phyloP scores from a whole-genome alignment of 2,888 invertebrate genomes.

The Gymnoscelis rufifasciata region DNA sequence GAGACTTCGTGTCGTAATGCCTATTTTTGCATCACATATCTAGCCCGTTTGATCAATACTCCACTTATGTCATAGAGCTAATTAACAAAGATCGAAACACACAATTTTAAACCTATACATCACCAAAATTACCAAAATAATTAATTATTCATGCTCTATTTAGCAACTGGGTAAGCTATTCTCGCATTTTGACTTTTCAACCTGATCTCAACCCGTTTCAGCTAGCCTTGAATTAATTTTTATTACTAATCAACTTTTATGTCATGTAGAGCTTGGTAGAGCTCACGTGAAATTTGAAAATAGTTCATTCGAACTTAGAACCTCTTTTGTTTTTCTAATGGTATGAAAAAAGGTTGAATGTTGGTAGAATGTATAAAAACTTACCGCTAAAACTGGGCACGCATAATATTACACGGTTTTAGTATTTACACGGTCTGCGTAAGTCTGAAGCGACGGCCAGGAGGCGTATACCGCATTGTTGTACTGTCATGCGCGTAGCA shows the following conservation, averaged over 20 bases:
- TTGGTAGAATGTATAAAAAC: background rate
- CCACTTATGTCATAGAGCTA: background rate
- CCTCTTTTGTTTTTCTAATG: background rate
- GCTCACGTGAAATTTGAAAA: background rate
- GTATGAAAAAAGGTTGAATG: background rate
- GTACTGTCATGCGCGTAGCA: conserved; percentile 3
- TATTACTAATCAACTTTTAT: conserved; percentile 3
- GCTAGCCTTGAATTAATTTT: background rate
- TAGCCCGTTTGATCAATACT: background rate
- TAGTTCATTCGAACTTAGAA: background rate
- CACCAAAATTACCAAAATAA: background rate
- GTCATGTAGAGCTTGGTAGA: background rate
- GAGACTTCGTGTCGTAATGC: background rate
- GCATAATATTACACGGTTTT: conserved; percentile 4
- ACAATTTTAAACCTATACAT: background rate
- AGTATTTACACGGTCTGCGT: conserved; percentile 11
- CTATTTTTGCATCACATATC: background rate
- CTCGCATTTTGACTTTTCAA: background rate
- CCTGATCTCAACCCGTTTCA: background rate
- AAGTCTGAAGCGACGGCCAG: background rate
- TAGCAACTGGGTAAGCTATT: no score
- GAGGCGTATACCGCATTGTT: conserved; percentile 6
- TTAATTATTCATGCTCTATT: background rate
- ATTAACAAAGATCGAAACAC: background rate
- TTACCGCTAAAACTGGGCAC: conserved; percentile 10